Percentiles rank a stretch among this genome's conserved stretches.
Evolutionary conservation across 2,797 vertebrate species (phyloP).

Genomic region (Pantherophis alleghaniensis): DNA sequence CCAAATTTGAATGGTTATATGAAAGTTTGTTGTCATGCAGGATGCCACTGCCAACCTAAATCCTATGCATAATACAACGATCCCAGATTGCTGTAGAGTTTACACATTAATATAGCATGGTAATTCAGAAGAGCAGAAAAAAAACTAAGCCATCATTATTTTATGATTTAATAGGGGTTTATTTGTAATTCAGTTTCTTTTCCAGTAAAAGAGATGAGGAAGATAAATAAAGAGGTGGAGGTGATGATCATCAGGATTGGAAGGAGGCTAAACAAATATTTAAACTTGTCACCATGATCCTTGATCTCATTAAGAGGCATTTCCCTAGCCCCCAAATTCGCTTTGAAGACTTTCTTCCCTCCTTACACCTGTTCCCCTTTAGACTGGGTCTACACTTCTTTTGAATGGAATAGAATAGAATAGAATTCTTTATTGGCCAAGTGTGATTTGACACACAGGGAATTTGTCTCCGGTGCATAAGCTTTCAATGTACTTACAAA

Average conservation of each 20-base stretch:
- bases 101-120: not conserved
- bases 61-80: not conserved
- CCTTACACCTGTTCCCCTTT: not conserved
- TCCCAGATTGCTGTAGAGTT: not conserved
- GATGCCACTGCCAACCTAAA: not conserved
- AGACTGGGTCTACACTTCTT: not conserved
- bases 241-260: not conserved
- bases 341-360: not conserved
- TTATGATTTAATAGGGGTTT: not conserved
- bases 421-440: too few species aligned
- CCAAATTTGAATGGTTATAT: not conserved
- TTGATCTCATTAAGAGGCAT: not conserved
- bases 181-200: not conserved
- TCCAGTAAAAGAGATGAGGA: not conserved
- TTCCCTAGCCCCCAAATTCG: not conserved
- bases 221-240: not conserved
- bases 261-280: not conserved
- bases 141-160: not conserved
- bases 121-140: not conserved
- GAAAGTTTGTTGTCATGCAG: not conserved
- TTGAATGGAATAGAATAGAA: not conserved
- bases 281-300: not conserved
- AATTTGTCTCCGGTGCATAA: too few species aligned
- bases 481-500: too few species aligned
- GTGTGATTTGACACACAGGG: too few species aligned